A percentile compares a stretch with the other conserved stretches of the same genome.
Conservation (phyloP, 2,113 vertebrate genomes). For the Heteronetta atricapilla region DNA sequence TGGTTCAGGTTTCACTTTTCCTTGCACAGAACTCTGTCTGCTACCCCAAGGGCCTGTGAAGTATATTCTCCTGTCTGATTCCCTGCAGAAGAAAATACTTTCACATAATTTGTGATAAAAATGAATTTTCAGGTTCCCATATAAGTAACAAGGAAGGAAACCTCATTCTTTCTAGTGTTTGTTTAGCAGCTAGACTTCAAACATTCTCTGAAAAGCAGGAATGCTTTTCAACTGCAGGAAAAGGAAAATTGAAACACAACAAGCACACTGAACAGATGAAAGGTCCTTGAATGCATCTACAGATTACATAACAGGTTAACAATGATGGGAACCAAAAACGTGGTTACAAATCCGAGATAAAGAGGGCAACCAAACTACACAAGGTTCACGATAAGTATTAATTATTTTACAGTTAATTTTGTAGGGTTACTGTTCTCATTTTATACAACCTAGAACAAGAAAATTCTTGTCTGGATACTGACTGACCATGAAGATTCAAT, state of each 20-base stretch:
- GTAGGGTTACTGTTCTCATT: background rate
- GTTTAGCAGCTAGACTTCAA: conserved; percentile 51
- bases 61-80: background rate
- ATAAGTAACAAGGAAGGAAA: conserved; percentile 49
- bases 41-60: background rate
- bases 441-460: background rate
- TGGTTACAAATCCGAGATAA: conserved; percentile 8
- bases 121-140: background rate
- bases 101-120: conserved; percentile 6
- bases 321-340: conserved; percentile 51
- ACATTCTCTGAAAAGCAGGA: conserved; percentile 46
- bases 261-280: conserved; percentile 33
- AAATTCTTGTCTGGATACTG: background rate
- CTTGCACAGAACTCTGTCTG: background rate
- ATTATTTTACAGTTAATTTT: background rate
- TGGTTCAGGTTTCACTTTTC: background rate
- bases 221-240: conserved; percentile 45
- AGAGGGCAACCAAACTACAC: background rate
- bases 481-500: background rate
- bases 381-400: background rate
- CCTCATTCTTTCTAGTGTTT: conserved; percentile 46
- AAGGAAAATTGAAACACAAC: conserved; percentile 51
- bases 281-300: conserved; percentile 8
- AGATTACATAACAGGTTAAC: conserved; percentile 46
- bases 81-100: background rate